A percentile compares a stretch with the other conserved stretches of the same genome.
phyloP scores from a whole-genome alignment of 2,888 invertebrate genomes.

The Leptinotarsa tumamoca region DNA sequence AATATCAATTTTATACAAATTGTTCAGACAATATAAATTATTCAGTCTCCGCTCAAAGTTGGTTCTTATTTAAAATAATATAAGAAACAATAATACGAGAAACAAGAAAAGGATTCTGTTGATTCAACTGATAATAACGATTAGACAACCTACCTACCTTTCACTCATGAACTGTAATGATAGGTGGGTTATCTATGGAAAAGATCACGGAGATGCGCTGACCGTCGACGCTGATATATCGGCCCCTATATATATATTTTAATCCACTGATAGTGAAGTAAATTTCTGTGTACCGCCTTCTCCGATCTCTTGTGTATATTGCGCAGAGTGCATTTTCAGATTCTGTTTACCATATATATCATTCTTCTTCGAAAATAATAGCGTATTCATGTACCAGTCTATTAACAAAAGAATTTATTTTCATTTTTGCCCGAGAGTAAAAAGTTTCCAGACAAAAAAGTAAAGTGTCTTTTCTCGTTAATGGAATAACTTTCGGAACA shows the following conservation, averaged over 20 bases:
- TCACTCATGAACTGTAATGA: background rate
- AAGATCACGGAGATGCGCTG: background rate
- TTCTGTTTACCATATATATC: constrained; percentile 68
- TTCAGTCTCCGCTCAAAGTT: too few relatives aligned
- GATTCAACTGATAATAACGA: too few relatives aligned
- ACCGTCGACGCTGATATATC: constrained; percentile 25
- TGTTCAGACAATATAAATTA: too few relatives aligned
- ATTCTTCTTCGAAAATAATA: constrained; percentile 70
- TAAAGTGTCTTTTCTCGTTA: constrained; percentile 43
- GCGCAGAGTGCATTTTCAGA: constrained; percentile 66
- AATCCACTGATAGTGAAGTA: constrained; percentile 55
- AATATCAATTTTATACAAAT: too few relatives aligned
- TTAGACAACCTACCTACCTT: background rate
- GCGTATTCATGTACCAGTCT: constrained; percentile 70
- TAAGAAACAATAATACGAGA: too few relatives aligned
- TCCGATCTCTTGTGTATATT: constrained; percentile 43
- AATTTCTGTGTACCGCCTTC: constrained; percentile 56
- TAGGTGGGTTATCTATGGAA: background rate
- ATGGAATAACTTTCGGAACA: constrained; percentile 42
- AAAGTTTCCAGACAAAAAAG: constrained; percentile 41
- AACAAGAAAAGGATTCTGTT: too few relatives aligned
- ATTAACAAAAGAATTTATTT: constrained; percentile 71
- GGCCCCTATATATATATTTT: constrained; percentile 43
- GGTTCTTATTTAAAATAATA: too few relatives aligned
- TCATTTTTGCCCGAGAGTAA: constrained; percentile 62